Evolutionary conservation across 2,113 vertebrate genomes (phyloP).

Genomic region (Pituophis catenifer): DNA sequence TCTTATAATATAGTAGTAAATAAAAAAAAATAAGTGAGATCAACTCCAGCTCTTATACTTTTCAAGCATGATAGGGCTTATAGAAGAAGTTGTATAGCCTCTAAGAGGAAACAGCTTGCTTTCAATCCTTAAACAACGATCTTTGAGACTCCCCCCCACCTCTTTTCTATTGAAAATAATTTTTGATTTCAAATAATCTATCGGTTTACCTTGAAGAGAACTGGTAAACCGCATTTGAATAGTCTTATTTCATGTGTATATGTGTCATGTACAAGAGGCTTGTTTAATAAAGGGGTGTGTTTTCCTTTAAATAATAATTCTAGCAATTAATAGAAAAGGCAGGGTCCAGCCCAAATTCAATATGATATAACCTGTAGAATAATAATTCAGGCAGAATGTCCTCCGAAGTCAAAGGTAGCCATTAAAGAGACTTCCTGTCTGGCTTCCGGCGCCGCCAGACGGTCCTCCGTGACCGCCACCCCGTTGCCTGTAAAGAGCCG

Average conservation of each 20-base stretch:
- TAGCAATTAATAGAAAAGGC: neutral
- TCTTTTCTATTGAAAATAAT: neutral
- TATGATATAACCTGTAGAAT: neutral
- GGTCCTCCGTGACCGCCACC: too few species aligned
- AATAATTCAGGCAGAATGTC: neutral
- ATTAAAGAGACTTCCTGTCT: too few species aligned
- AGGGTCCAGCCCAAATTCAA: neutral
- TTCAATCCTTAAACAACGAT: neutral
- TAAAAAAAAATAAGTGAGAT: neutral
- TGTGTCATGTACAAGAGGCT: neutral
- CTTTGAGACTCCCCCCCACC: neutral
- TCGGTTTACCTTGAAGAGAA: neutral
- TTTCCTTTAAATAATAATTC: too few species aligned
- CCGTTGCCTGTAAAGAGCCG: too few species aligned
- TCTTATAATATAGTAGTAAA: neutral
- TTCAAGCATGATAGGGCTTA: neutral
- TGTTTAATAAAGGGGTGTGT: neutral
- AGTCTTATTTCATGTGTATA: neutral
- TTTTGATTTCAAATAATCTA: neutral
- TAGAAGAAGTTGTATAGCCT: neutral
- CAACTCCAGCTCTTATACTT: neutral
- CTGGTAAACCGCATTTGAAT: neutral
- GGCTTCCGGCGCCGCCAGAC: too few species aligned
- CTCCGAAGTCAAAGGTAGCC: too few species aligned
- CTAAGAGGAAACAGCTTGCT: neutral